Base-by-base conservation (phyloP, 2,888 invertebrate genomes). In the Piscicola geometra region DNA sequence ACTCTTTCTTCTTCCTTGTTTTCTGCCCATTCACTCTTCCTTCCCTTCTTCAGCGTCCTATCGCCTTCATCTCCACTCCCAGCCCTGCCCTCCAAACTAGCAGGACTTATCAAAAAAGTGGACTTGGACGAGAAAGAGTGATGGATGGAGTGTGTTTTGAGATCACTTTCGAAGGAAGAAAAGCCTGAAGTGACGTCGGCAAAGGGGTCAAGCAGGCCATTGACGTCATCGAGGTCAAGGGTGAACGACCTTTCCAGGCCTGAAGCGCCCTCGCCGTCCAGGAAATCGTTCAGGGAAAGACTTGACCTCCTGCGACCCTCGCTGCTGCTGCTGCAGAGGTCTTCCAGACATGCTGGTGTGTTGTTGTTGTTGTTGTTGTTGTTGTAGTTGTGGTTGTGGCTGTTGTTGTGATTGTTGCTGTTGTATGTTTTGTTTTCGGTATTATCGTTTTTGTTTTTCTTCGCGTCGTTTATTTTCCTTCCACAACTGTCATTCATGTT, bases 251-350 rank as follows among this genome's bases (percentile, higher is more conserved):
- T 47, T 3, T 72, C 35, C 21, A 41, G 9, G 47, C 28, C 71
- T 18, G 41, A 5, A 35, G 30, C 64, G 35, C 28, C 52, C 33
- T 41, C 56, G 32, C 32, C 73, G 41, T 73, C 73, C 12, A 73
- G 41, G 28, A 73, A 73, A 25, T 73, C 73, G 25, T 73, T 73
- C 28, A 73, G 41, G 25, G 73, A 73, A 5, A 73, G 36, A 64
- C 73, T 73, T 28, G 73, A 73, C 25, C 64, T 73, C 64, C 73
- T 56, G 5, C 47, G 21, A 18, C 18, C 21, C 15, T 73, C 73
- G 56, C 64, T 64, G 30, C 28, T 25, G 35, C 25, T 35, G n/a
- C 41, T 47, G 21, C 9, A 5, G 35, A 36, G 12, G 36, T 70
- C 32, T 9, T 70, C 35, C 9, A 5, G 35, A 12, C 3, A n/a